These are phyloP conservation scores for Cercopithecus mona DNA, from an alignment of 2,113 vertebrate species.

Conservation along the genomic window DNA sequence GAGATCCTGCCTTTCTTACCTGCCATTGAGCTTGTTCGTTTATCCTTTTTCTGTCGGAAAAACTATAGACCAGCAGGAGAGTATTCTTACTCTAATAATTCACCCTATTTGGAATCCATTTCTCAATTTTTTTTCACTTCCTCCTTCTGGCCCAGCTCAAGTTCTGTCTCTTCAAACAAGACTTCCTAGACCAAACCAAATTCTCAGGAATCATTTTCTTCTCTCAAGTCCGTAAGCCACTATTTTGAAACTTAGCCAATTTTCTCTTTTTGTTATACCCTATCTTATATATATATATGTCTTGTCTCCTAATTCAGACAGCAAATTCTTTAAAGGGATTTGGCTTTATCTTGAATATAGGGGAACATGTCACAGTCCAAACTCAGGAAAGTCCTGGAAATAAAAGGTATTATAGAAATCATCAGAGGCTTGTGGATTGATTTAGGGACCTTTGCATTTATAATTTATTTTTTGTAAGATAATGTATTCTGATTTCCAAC, in stretches of 20 bases:
- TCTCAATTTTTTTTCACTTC: neutral
- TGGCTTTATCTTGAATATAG: neutral
- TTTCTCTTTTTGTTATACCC: neutral
- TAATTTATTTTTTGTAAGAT: neutral
- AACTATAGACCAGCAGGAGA: neutral
- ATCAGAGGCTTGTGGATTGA: neutral
- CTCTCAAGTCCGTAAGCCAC: neutral
- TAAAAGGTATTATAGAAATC: neutral
- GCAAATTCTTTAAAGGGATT: neutral
- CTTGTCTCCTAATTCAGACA: neutral
- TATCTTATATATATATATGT: neutral
- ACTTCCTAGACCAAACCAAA: neutral
- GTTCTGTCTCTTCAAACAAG: neutral
- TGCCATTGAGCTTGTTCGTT: neutral
- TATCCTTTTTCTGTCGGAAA: neutral
- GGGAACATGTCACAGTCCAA: neutral
- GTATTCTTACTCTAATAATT: neutral
- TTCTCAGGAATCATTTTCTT: neutral
- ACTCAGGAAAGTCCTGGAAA: neutral
- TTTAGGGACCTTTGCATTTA: neutral
- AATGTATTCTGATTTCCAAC: neutral
- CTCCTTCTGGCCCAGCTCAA: neutral
- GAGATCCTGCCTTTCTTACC: neutral
- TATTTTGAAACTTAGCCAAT: neutral
- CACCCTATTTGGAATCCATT: neutral